Conservation (phyloP, 1,140 invertebrate species). For the Drosophila pseudoananassae region DNA sequence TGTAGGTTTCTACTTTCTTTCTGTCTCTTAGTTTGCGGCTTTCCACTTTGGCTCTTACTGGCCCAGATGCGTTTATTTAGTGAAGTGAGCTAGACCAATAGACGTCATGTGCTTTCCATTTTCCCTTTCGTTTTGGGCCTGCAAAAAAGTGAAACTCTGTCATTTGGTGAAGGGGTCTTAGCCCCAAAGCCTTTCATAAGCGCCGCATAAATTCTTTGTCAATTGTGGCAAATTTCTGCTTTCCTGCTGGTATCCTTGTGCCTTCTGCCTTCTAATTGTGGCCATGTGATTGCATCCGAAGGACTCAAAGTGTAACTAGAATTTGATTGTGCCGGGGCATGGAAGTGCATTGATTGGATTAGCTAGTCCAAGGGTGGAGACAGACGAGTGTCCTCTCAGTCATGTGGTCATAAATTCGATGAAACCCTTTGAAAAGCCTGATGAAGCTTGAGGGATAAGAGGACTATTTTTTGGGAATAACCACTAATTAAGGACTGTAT, state of each 20-base stretch:
- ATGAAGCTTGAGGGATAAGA: neutral
- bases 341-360: constrained; percentile 71
- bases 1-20: constrained; percentile 23
- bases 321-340: constrained; percentile 69
- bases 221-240: constrained; percentile 71
- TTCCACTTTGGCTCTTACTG: constrained; percentile 9
- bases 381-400: constrained; percentile 2
- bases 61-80: constrained; percentile 54
- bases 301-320: constrained; percentile 68
- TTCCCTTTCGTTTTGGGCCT: neutral
- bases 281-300: constrained; percentile 23
- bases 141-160: constrained; percentile 61
- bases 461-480: neutral
- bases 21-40: too few species aligned
- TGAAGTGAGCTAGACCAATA: constrained; percentile 20
- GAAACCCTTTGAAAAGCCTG: constrained; percentile 1
- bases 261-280: constrained; percentile 58
- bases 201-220: constrained; percentile 78
- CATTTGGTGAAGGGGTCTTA: constrained; percentile 63
- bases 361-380: constrained; percentile 8
- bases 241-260: constrained; percentile 6
- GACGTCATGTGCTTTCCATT: constrained; percentile 11
- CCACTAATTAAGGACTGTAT: neutral
- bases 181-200: constrained; percentile 74
- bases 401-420: constrained; percentile 39